Conservation (phyloP, 2,888 invertebrate genomes). For the Lampropteryx suffumata region DNA sequence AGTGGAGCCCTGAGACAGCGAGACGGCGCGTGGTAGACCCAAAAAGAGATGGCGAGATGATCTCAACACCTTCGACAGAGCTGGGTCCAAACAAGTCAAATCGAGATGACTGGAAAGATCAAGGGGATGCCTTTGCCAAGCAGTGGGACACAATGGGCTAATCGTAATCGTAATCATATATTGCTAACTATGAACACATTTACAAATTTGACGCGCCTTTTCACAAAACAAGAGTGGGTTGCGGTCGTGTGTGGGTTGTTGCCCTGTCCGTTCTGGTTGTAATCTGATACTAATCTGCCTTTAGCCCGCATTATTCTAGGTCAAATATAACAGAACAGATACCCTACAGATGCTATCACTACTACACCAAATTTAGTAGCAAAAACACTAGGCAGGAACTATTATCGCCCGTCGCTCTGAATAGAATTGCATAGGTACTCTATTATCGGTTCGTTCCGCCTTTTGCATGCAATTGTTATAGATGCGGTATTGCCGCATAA, state of each 20-base stretch:
- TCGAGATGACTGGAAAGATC: too few species aligned
- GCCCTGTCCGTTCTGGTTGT: conserved; percentile 28
- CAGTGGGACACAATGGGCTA: too few species aligned
- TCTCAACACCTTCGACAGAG: too few species aligned
- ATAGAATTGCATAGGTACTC: conserved; percentile 23
- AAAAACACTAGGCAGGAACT: conserved; percentile 2
- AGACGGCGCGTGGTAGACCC: too few species aligned
- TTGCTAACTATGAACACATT: too few species aligned
- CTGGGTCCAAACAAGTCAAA: too few species aligned
- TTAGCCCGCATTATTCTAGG: conserved; percentile 7
- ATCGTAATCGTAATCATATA: too few species aligned
- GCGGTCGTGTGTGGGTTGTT: conserved; percentile 26
- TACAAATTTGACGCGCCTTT: background rate
- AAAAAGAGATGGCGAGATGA: too few species aligned
- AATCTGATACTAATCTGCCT: conserved; percentile 20
- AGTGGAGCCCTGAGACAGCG: too few species aligned
- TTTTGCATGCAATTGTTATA: conserved; percentile 43
- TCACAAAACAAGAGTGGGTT: conserved; percentile 14
- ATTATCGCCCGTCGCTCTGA: conserved; percentile 7
- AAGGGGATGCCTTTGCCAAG: too few species aligned
- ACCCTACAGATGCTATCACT: too few species aligned
- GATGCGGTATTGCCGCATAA: conserved; percentile 23
- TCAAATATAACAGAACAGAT: conserved; percentile 7
- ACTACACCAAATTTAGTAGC: too few species aligned
- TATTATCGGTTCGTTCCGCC: conserved; percentile 38